Percentiles rank a stretch among this genome's conserved stretches.
phyloP scores from a whole-genome alignment of 2,113 vertebrate species.

The Brachyistius frenatus region DNA sequence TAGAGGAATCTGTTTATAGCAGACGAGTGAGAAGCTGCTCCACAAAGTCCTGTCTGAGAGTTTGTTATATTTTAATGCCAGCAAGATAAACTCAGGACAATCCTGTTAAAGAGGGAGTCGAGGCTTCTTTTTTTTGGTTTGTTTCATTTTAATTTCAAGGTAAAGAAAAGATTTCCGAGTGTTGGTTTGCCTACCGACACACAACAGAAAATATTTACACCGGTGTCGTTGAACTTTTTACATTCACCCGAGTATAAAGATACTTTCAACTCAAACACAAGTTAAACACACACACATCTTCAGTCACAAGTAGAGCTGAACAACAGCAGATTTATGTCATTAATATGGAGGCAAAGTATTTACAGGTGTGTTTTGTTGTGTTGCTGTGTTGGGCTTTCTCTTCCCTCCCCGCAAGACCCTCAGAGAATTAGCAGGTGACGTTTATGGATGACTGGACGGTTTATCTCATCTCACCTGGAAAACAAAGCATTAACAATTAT shows the following conservation, averaged over 20 bases:
- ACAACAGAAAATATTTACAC: constrained; percentile 67
- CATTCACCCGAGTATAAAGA: constrained; percentile 30
- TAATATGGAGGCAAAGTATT: constrained; percentile 28
- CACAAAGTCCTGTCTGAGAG: not conserved
- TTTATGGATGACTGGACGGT: not conserved
- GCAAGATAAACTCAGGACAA: not conserved
- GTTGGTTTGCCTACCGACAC: constrained; percentile 22
- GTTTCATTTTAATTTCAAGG: constrained; percentile 19
- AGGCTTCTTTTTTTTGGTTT: not conserved
- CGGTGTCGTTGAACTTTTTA: constrained; percentile 35
- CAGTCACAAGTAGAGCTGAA: not conserved
- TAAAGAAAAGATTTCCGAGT: not conserved
- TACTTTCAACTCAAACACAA: not conserved
- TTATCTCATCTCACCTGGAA: constrained; percentile 67
- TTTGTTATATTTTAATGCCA: constrained; percentile 8
- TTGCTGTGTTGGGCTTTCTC: not conserved
- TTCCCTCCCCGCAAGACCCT: no score
- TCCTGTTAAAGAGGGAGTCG: not conserved
- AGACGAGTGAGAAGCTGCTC: constrained; percentile 29
- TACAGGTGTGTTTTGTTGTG: constrained; percentile 38
- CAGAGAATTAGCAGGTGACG: no score
- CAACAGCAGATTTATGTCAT: not conserved
- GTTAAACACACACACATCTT: not conserved
- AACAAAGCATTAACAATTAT: constrained; percentile 30
- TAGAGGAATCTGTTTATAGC: constrained; percentile 27